Evolutionary conservation across 1,140 invertebrate species (phyloP), one percentile per base, ranked within the genome.

Genomic region (Drosophila micromelanica): DNA sequence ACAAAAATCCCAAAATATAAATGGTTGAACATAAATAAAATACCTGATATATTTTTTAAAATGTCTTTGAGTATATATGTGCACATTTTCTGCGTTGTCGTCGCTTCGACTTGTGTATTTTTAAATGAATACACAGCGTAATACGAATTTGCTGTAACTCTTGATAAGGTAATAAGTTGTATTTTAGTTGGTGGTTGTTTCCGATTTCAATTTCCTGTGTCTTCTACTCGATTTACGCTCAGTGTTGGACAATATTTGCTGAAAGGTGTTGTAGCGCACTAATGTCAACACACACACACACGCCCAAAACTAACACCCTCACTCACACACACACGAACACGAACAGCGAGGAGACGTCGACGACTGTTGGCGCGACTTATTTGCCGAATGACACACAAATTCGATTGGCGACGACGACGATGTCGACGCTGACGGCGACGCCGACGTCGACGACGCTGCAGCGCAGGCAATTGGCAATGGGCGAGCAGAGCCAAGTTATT

Each of bases 331-430:
- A 27, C 23, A 11, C 30, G 52, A 42, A 37, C 13, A 17, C 40
- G 32, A 15, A 46, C 49, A 55, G 1, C 9, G 20, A 30, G 32
- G 9, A 6, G 3, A 9, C 2, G 32, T 35, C 30, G 5, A 7
- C 30, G 61, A 30, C 40, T 42, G 55, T 35, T 61, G 17, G 55
- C 48, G 46, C 54, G 35, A 63, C 79, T 75, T 84, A 76, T 82
- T 82, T 84, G 65, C 79, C 64, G 81, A 84, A 67, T 76, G 80
- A 76, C 77, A 85, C 75, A 81, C 73, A 76, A 85, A 80, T 86
- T 86, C 79, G 79, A 64, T 81, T 73, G 71, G 71, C 75, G 78
- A 70, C 79, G 72, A 72, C 65, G 46, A 55, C 62, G 57, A 40
- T 32, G 54, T 11, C n/a, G 13, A 38, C 13, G 48, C 17, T 8